Percentiles rank a stretch among this genome's conserved stretches.
phyloP scores from a whole-genome alignment of 2,797 vertebrate species.

The Zenarchopterus dispar region DNA sequence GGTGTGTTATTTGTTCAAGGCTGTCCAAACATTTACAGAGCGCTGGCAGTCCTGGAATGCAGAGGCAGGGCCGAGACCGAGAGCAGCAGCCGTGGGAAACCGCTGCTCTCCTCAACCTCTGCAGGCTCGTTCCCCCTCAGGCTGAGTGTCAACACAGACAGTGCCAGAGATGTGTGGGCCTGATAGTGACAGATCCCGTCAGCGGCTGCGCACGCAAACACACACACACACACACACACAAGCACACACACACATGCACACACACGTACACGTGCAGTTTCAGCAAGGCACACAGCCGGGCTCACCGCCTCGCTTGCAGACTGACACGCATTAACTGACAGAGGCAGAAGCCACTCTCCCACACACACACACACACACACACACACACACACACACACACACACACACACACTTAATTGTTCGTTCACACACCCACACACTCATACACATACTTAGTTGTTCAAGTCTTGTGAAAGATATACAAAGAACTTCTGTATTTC shows the following conservation, averaged over 20 bases:
- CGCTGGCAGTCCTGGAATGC: constrained; percentile 93
- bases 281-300: constrained; percentile 77
- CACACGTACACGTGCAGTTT: constrained; percentile 47
- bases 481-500: constrained; percentile 22
- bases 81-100: constrained; percentile 93
- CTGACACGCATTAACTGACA: constrained; percentile 80
- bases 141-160: constrained; percentile 91
- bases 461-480: constrained; percentile 34
- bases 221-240: constrained; percentile 20
- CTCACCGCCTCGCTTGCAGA: constrained; percentile 76
- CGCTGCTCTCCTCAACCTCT: constrained; percentile 94
- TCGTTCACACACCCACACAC: constrained; percentile 21
- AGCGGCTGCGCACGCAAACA: constrained; percentile 64
- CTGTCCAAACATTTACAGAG: constrained; percentile 98
- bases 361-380: constrained; percentile 27
- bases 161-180: constrained; percentile 92
- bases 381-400: constrained; percentile 1
- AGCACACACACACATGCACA: constrained; percentile 19
- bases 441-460: constrained; percentile 20
- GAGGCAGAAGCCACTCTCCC: constrained; percentile 72
- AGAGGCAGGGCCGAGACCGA: constrained; percentile 85
- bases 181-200: constrained; percentile 93
- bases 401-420: constrained; percentile 21
- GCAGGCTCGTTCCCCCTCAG: constrained; percentile 88
- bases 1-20: constrained; percentile 98